phyloP scores from a whole-genome alignment of 2,797 vertebrate species.

The Artibeus lituratus region DNA sequence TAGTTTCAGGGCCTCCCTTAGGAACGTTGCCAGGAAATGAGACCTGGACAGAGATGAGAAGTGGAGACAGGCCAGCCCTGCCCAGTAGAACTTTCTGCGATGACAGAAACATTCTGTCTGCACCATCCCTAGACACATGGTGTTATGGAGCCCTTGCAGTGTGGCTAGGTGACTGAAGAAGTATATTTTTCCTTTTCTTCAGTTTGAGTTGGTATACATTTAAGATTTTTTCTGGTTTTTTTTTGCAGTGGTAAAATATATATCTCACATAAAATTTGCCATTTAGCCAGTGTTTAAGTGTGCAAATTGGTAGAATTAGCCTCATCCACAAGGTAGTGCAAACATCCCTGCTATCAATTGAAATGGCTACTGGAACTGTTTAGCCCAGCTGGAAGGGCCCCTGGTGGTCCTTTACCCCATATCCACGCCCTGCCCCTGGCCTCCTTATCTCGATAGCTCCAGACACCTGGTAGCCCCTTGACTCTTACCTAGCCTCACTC shows the following conservation, averaged over 20 bases:
- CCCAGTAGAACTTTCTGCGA: neutral
- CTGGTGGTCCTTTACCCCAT: too few species aligned
- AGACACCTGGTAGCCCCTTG: neutral
- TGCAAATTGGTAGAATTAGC: neutral
- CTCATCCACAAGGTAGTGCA: neutral
- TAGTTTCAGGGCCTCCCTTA: neutral
- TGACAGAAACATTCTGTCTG: neutral
- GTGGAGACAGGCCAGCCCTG: neutral
- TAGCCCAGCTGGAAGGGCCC: neutral
- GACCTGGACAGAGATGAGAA: neutral
- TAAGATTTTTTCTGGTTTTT: neutral
- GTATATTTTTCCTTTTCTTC: neutral
- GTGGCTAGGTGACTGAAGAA: neutral
- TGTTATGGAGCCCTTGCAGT: neutral
- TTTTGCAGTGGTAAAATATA: neutral
- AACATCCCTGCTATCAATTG: neutral
- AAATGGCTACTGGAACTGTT: neutral
- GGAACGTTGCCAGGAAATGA: neutral
- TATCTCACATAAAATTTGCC: neutral
- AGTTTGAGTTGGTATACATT: neutral
- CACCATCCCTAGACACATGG: neutral
- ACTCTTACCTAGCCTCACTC: neutral
- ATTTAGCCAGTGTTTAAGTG: neutral
- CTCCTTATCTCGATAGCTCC: neutral
- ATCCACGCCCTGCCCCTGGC: accelerated